Percentiles rank a stretch among this genome's conserved stretches.
Evolutionary conservation across 2,888 invertebrate genomes (phyloP).

Genomic region (Rhopalosiphum nymphaeae): DNA sequence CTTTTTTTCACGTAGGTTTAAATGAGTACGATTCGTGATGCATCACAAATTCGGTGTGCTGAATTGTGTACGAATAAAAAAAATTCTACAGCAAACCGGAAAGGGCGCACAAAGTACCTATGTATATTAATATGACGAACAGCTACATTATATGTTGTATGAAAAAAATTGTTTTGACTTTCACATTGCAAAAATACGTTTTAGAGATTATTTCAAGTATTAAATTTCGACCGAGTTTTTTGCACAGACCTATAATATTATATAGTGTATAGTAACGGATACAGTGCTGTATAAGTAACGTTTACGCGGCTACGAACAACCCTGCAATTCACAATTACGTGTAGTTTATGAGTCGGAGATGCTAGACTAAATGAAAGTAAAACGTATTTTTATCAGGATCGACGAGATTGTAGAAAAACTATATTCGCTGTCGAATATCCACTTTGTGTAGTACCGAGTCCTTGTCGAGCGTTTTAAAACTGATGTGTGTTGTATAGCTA

Average conservation of each 20-base stretch:
- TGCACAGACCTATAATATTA: background rate
- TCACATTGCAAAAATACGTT: background rate
- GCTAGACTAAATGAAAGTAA: background rate
- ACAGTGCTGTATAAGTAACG: background rate
- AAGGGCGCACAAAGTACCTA: background rate
- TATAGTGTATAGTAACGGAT: background rate
- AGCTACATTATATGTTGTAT: background rate
- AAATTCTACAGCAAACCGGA: background rate
- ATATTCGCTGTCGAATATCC: background rate
- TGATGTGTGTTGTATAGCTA: background rate
- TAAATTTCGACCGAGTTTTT: background rate
- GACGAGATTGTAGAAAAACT: background rate
- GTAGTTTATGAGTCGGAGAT: background rate
- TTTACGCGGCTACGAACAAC: background rate
- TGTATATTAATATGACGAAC: background rate
- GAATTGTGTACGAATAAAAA: background rate
- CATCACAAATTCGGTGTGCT: slow-evolving; percentile 19
- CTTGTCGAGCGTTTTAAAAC: background rate
- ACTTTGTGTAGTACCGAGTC: background rate
- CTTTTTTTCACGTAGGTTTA: slow-evolving; percentile 23
- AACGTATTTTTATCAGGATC: background rate
- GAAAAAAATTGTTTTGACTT: background rate
- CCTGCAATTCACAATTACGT: background rate
- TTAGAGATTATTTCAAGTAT: background rate
- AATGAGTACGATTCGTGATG: background rate